Conservation (phyloP, 2,888 invertebrate genomes). For the Parthenolecanium corni region DNA sequence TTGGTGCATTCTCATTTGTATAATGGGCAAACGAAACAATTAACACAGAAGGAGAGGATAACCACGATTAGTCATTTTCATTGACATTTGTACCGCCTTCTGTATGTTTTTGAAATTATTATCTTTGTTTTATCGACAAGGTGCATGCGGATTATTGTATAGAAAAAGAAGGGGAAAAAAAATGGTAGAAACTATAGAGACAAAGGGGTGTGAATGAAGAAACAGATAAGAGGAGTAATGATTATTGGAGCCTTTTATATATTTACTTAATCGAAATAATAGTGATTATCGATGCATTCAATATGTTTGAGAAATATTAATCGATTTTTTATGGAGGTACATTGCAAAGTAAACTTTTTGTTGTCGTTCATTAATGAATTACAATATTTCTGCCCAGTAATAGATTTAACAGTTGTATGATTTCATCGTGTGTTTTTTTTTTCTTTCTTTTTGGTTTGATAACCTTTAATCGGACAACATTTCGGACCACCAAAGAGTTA, state of each 20-base stretch:
- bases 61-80: constrained; percentile 9
- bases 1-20: no score
- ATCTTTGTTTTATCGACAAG: not conserved
- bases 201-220: no score
- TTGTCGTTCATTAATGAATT: not conserved
- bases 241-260: no score
- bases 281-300: not conserved
- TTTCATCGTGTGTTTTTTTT: not conserved
- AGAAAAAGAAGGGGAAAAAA: no score
- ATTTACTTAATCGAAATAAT: no score
- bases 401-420: not conserved
- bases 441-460: not conserved
- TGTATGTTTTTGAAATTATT: constrained; percentile 3
- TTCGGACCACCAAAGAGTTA: not conserved
- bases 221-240: no score
- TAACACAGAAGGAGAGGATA: not conserved
- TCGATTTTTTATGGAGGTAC: not conserved
- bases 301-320: not conserved
- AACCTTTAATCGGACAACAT: not conserved
- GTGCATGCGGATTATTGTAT: not conserved
- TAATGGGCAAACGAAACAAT: not conserved
- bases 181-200: no score
- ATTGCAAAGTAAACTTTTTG: not conserved
- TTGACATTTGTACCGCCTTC: constrained; percentile 10
- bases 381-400: not conserved